phyloP scores from a whole-genome alignment of 37 sponge, comb jelly and placozoan genomes.

The Ianthella basta region DNA sequence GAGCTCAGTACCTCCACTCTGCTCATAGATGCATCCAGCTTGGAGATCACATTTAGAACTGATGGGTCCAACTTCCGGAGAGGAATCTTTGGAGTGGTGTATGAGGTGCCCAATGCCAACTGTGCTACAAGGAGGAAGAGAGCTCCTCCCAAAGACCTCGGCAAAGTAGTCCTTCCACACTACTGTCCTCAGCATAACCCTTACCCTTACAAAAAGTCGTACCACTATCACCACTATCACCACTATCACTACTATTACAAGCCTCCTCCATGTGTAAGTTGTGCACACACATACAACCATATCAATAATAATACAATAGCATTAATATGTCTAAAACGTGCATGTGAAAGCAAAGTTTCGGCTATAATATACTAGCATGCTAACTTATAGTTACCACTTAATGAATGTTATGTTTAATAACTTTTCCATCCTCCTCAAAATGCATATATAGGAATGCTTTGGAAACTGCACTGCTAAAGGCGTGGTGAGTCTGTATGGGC shows the following conservation, averaged over 20 bases:
- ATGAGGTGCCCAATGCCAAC: neutral
- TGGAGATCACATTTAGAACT: neutral
- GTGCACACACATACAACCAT: too few relatives aligned
- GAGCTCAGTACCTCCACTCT: too few relatives aligned
- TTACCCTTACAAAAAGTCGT: neutral
- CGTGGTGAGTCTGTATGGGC: neutral
- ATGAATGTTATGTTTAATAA: too few relatives aligned
- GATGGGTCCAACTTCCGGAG: neutral
- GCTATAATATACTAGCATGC: too few relatives aligned
- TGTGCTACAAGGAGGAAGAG: neutral
- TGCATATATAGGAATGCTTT: slow-evolving; percentile 25
- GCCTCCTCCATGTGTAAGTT: slow-evolving; percentile 15
- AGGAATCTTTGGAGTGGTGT: slow-evolving; percentile 10
- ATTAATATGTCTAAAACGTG: too few relatives aligned
- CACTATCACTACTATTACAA: neutral
- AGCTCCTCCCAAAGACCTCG: too few relatives aligned
- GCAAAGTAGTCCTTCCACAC: neutral
- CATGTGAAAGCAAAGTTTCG: too few relatives aligned
- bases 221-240: neutral
- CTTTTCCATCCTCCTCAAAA: neutral
- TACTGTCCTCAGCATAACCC: slow-evolving; percentile 7
- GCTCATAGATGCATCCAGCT: neutral
- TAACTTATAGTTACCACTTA: too few relatives aligned
- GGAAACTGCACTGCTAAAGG: slow-evolving; percentile 1
- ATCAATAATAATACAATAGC: too few relatives aligned